Evolutionary conservation across 2,113 vertebrate genomes (phyloP), one percentile per base, ranked within the genome.

Genomic region (Cheirogaleus medius): DNA sequence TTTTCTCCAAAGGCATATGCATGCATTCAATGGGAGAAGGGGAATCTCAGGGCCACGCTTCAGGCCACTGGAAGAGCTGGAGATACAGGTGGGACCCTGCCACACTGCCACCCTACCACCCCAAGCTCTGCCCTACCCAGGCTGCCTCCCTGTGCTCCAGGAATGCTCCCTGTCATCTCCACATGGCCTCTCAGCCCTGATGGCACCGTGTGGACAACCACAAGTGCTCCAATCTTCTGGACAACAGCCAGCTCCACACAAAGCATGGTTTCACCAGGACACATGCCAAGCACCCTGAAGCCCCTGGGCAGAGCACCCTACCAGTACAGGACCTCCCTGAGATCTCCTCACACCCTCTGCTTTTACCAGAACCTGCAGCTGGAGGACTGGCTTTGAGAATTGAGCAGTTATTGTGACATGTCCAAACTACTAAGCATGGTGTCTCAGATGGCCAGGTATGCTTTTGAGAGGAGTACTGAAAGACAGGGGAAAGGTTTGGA

Each of bases 111-210:
- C 63, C 63, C 5, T 20, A 52, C 29, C 14, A 12, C 47, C 63
- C 49, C 21, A 27, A 34, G 27, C 8, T 37, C 13, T 56, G 20
- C 15, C 63, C 49, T 54, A 44, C 56, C 54, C n/a, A 47, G 6
- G 9, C 4, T 78, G 14, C 73, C 84, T 84, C 29, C 14, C 17
- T 71, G 7, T 60, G 10, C 97, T 97, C 80, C 97, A 99, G 99
- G 99, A 87, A 99, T 99, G 99, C 93, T 99, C 66, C 99, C 99
- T 3, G 99, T 99, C 64, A 99, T 99, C 97, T 99, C 99, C 95
- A 99, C 99, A 0, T 94, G 97, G 82, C 98, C 99, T 3, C 98
- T 99, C 84, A 99, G 99, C 94, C 99, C 99, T 0, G 99, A 99
- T 5, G 98, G 99, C 58, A 99, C 99, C 98, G 98, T 0, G 99